These are phyloP conservation scores for Trichosurus vulpecula DNA, from an alignment of 2,797 vertebrate genomes.

Conservation along the genomic window DNA sequence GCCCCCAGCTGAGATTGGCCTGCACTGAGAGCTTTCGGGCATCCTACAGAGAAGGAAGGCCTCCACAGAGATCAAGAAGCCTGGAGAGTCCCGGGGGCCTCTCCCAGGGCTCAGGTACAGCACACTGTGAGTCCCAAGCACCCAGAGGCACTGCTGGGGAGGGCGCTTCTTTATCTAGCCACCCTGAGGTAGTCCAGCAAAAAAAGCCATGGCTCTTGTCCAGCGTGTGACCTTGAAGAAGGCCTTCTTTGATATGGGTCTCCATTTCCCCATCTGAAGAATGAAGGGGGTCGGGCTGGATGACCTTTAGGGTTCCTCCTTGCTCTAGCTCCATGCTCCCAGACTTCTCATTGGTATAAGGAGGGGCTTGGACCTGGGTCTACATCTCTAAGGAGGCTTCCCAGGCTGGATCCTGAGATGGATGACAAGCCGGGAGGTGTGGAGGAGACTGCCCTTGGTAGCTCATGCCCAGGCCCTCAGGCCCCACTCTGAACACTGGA, in stretches of 20 bases:
- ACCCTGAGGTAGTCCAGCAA: neutral
- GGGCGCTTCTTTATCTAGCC: neutral
- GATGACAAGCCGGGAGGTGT: neutral
- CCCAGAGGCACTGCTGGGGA: neutral
- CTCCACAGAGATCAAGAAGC: neutral
- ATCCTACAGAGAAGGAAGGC: neutral
- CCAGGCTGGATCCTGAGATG: neutral
- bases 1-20: neutral
- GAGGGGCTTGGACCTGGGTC: no score
- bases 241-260: neutral
- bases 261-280: neutral
- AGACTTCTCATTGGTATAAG: neutral
- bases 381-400: neutral
- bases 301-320: neutral
- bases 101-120: no score
- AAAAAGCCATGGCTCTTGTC: neutral
- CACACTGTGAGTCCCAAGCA: fast-evolving
- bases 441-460: neutral
- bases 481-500: neutral
- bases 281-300: neutral
- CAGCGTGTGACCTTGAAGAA: neutral
- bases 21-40: neutral
- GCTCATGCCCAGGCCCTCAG: no score
- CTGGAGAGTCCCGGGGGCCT: neutral
- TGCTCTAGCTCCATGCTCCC: neutral